Base-by-base conservation (phyloP, 2,113 vertebrate species). In the Patagioenas fasciata region DNA sequence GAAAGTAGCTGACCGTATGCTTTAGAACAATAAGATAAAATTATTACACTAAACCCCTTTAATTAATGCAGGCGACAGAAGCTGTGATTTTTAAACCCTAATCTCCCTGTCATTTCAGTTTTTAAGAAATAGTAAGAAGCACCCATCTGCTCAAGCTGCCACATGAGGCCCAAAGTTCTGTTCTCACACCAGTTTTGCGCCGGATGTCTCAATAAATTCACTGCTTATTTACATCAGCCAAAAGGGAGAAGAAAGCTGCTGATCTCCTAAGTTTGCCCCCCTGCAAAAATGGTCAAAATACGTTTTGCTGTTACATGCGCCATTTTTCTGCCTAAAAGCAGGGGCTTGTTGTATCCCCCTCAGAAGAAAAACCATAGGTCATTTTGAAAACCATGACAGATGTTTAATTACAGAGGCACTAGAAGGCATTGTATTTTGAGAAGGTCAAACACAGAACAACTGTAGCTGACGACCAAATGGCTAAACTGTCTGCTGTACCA, bases 111-210 rank as follows among this genome's bases (percentile, higher is more conserved):
- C 90, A 96, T 94, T 97, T 95, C 95, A 96, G 88, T 96, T 96
- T 97, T 96, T 95, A 96, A 96, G 96, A 95, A 97, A 96, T 72
- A 94, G 92, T 84, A 96, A 87, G 85, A 93, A 84, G 92, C 93
- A 96, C 95, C 95, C 93, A 95, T 97, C 96, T 96, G 96, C 95
- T 97, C 96, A 96, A 95, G 93, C 92, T 94, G 96, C 95, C 93
- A 95, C 92, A 79, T 0, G 6, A 94, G 90, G 90, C 95, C 93
- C 85, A 88, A 95, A 97, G 96, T 96, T 96, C 95, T 97, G 96
- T 96, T 97, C 96, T 97, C 95, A 93, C 96, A 96, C 92, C 91
- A 97, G 93, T 95, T 96, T 88, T 91, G 57, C 17, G 11, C 90
- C 95, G 92, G 90, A 94, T 95, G 95, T 95, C 96, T 95, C 95